Evolutionary conservation across 2,797 vertebrate species (phyloP), one percentile per base, ranked within the genome.

Genomic region (Bradypodion pumilum): DNA sequence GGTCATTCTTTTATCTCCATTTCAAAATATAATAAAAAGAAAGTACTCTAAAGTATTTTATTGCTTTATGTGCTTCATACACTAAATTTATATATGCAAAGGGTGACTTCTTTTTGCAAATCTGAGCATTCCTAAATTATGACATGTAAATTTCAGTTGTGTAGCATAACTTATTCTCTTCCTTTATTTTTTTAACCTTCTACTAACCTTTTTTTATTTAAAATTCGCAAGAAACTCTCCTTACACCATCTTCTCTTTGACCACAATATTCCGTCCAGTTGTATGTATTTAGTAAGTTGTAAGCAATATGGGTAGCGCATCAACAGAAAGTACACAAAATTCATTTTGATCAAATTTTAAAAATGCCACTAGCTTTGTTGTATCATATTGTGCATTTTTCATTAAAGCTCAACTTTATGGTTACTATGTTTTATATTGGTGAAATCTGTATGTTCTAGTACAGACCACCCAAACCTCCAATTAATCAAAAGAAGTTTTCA

Each of bases 21-120:
- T 80, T 88, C 87, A 90, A 94, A 91, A 91, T 86, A 79, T 81
- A 86, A 89, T 74, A 86, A 94, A 93, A 78, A 91, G 79, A 92
- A 92, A 90, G 80, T 65, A 83, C 32, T 89, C 91, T 89, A 91
- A 87, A 91, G 74, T 72, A 77, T 72, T 29, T 81, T 76, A 84
- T 91, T 88, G 69, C 88, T 83, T 60, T 78, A 86, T 19, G 86
- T 87, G 89, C 88, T 89, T 88, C 72, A 87, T 62, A 84, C 59
- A 79, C 79, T 81, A 89, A 86, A 84, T 85, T 86, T 85, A 82
- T 86, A 68, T 40, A 88, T 90, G 72, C 81, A 80, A 72, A 42
- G 49, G 88, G 80, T 68, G 78, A 62, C 84, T 81, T 87, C 66
- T 42, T 86, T 74, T 78, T 89, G 86, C 87, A 91, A 93, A 92